Base-by-base conservation (phyloP, 2,113 vertebrate species). In the Progne subis region DNA sequence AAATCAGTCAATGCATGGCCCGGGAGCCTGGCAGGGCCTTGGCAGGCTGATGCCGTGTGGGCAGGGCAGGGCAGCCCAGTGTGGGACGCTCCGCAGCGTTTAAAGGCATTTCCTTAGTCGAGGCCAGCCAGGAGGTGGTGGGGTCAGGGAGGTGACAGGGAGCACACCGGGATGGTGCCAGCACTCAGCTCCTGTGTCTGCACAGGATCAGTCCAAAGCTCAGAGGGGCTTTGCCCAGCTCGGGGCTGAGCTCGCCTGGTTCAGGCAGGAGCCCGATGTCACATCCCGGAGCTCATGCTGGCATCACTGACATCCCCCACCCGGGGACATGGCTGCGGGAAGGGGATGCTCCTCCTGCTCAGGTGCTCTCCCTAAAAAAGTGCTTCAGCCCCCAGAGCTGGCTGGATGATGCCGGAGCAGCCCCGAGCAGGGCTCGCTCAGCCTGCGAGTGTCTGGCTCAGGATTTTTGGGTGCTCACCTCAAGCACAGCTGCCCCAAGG, bases 1-100 rank as follows among this genome's bases (percentile, higher is more conserved):
- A 96, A 97, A 97, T 86, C 41, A 86, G 88, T 94, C 90, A 86
- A 75, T 97, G 97, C 95, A 92, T 86, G 87, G 72, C 95, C 97
- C 77, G 44, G 41, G 77, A 90, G 91, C 85, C 24, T 44, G 90
- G 88, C 90, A 76, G 60, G 81, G 65, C 23, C 63, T 49, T 1
- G 71, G 60, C 57, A 49, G 85, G 83, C 26, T 52, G 88, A 44
- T 16, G 61, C 49, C 0, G 0, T 12, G 77, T 0, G 17, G 53
- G 68, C 26, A 56, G 64, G 32, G 61, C 70, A 68, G 47, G 72
- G 82, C 65, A 88, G 63, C 55, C 71, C 79, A 49, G 74, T 1
- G 1, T 0, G 8, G 56, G 14, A 11, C n/a, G 20, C 29, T 26
- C 43, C 12, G 1, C 0, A 0, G 14, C 0, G 0, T 37, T 82